phyloP scores from a whole-genome alignment of 2,113 vertebrate genomes.

The Lathamus discolor region DNA sequence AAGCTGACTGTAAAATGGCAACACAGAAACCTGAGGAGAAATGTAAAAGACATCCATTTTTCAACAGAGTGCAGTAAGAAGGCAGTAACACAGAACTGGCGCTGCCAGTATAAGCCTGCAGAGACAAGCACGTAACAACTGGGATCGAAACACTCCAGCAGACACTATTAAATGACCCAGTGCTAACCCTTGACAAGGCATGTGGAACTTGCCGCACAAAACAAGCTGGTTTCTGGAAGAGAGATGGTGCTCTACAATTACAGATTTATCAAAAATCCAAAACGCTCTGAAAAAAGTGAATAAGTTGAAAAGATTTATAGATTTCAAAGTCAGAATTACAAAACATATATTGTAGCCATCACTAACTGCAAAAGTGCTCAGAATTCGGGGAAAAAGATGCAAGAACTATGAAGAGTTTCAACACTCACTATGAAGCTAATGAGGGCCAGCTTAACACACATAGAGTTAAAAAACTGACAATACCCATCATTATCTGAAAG shows the following conservation, averaged over 20 bases:
- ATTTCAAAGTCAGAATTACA: not conserved
- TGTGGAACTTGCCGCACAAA: fast-evolving
- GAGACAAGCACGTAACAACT: not conserved
- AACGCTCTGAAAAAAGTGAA: not conserved
- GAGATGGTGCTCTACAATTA: not conserved
- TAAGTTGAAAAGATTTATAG: not conserved
- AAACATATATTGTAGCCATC: fast-evolving
- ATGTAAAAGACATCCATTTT: not conserved
- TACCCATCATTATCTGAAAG: fast-evolving
- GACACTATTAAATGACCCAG: not conserved
- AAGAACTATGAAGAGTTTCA: not conserved
- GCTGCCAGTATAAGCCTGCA: not conserved
- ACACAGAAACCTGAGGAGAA: not conserved
- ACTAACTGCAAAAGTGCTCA: not conserved
- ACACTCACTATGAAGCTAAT: not conserved
- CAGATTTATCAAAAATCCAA: not conserved
- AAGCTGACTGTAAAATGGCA: not conserved
- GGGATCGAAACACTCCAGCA: not conserved
- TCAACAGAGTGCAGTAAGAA: not conserved
- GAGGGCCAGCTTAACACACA: not conserved
- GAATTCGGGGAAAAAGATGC: not conserved
- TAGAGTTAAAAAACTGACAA: not conserved
- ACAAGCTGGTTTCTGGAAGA: not conserved
- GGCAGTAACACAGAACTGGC: not conserved
- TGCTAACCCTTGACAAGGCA: not conserved